Percentiles rank a stretch among this genome's conserved stretches.
Evolutionary conservation across 2,113 vertebrate genomes (phyloP).

Genomic region (Chamaetylas fuelleborni): DNA sequence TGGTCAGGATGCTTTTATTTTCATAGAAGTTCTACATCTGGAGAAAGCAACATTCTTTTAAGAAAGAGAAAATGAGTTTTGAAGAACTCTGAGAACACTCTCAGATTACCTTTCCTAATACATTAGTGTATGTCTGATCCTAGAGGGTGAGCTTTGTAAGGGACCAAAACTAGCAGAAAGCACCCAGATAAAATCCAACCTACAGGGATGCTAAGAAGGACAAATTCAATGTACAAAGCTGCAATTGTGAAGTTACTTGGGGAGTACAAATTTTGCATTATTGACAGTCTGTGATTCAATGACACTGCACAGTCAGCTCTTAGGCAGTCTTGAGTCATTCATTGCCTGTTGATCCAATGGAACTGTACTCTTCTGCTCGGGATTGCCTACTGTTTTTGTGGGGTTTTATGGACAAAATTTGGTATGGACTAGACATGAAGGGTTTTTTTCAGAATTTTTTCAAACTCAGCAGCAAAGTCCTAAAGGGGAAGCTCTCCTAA

Average conservation of each 20-base stretch:
- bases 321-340: background rate
- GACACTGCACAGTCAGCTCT: background rate
- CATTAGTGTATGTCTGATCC: background rate
- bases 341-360: background rate
- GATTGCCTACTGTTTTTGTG: fast-evolving
- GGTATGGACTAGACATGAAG: background rate
- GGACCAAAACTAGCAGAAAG: background rate
- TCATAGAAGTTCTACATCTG: background rate
- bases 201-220: background rate
- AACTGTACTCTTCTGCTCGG: background rate
- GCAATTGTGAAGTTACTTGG: background rate
- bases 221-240: background rate
- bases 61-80: background rate
- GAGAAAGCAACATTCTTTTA: background rate
- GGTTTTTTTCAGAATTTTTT: background rate
- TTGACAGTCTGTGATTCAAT: background rate
- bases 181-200: background rate
- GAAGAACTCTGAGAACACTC: background rate
- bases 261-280: background rate
- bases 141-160: background rate
- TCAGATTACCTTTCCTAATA: background rate
- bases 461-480: background rate
- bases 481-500: background rate
- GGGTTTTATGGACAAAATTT: background rate
- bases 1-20: background rate